Evolutionary conservation across 2,113 vertebrate genomes (phyloP), one percentile per base, ranked within the genome.

Genomic region (Scomber japonicus): DNA sequence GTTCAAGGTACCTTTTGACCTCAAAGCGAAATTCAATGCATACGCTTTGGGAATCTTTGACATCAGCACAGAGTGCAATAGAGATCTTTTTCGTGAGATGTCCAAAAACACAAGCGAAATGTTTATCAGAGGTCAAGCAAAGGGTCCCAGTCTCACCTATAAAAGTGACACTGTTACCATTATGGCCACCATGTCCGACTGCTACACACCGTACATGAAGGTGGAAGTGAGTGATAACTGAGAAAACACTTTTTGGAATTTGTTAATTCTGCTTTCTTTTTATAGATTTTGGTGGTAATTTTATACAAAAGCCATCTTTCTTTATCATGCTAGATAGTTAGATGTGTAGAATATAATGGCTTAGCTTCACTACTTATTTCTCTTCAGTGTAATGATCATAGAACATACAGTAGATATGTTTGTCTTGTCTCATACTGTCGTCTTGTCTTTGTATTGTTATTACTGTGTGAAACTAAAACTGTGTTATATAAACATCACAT

Each of bases 1-100:
- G 51, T 82, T 17, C 46, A 30, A 40, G 15, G 73, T 82, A 12
- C 80, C 67, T 3, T 76, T 65, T 27, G 67, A 82, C 51, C 53
- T 59, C 3, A 64, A 65, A 30, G 0, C 10, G 4, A 59, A 51
- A 30, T 64, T 53, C 2, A 66, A 31, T 1, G 1, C 2, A 9
- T 82, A 71, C 10, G 80, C 80, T 3, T 17, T 76, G 24, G 80
- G 80, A 12, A 5, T 82, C 7, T 45, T 76, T 8, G 66, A 53
- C 10, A 19, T 4, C 0, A 30, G 11, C 21, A 71, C 3, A 2
- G n/a, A 57, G 16, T 82, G 80, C 3, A 5, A 71, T 57, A 12
- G n/a, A 1, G 19, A 71, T 3, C 66, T 82, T 8, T 71, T n/a
- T 54, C 0, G 11, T 1, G 21, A 65, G 11, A 75, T 84, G 71